Evolutionary conservation across 2,888 invertebrate genomes (phyloP).

Genomic region (Pollenia labialis): DNA sequence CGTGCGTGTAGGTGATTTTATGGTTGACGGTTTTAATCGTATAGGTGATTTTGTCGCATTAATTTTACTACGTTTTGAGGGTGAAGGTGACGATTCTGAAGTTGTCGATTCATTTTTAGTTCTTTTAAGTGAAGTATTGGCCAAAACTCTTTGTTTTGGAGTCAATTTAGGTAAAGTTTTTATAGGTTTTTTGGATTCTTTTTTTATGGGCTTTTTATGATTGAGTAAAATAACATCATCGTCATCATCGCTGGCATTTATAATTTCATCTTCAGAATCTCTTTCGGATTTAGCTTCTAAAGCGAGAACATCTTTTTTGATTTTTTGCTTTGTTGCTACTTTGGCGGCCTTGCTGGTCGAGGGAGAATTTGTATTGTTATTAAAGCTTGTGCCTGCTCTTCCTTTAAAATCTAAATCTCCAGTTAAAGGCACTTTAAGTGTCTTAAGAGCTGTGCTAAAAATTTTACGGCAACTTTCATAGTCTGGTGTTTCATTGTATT

Average conservation of each 20-base stretch:
- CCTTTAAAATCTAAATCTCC: conserved; percentile 85
- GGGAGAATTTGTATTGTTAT: neutral
- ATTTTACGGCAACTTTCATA: conserved; percentile 89
- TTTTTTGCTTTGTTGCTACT: conserved; percentile 16
- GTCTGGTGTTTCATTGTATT: conserved; percentile 90
- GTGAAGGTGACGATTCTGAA: conserved; percentile 73
- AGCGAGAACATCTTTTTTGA: conserved; percentile 26
- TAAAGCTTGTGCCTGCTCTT: conserved; percentile 54
- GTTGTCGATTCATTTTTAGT: conserved; percentile 19
- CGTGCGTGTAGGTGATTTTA: conserved; percentile 50
- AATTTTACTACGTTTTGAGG: conserved; percentile 68
- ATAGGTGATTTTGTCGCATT: conserved; percentile 49
- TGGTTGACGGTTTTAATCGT: conserved; percentile 28
- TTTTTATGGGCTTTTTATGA: conserved; percentile 69
- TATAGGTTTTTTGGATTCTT: conserved; percentile 45
- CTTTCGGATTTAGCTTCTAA: conserved; percentile 25
- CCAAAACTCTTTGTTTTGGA: conserved; percentile 42
- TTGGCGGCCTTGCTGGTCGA: conserved; percentile 28
- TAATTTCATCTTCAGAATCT: conserved; percentile 74
- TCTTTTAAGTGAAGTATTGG: conserved; percentile 50
- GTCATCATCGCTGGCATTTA: conserved; percentile 78
- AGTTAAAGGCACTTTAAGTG: conserved; percentile 85
- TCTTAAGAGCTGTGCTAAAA: conserved; percentile 88
- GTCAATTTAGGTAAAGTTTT: conserved; percentile 21
- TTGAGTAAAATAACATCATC: conserved; percentile 72